Conservation (phyloP, 2,113 vertebrate genomes). For the Sylvilagus bachmani region DNA sequence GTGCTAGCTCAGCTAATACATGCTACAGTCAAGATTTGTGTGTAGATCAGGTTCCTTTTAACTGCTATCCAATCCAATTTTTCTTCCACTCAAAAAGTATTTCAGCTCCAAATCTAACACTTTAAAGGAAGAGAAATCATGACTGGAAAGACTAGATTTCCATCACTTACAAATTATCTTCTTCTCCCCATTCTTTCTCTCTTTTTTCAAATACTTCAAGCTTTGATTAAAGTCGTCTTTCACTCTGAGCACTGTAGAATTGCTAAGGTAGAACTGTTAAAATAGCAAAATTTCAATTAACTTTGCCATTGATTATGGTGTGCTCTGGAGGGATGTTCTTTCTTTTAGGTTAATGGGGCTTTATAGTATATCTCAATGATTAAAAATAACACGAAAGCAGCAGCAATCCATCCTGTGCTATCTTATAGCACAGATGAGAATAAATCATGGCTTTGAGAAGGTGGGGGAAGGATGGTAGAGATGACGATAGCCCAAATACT, state of each 20-base stretch:
- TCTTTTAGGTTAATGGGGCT: constrained; percentile 16
- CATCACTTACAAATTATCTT: constrained; percentile 41
- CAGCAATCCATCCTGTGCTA: neutral
- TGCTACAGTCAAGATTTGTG: neutral
- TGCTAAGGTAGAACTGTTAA: constrained; percentile 48
- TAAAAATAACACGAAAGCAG: constrained; percentile 52
- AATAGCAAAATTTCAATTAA: constrained; percentile 65
- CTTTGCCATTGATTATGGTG: constrained; percentile 62
- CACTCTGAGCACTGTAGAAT: constrained; percentile 11
- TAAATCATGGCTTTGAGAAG: neutral
- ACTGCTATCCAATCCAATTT: neutral
- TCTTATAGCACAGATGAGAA: constrained; percentile 28
- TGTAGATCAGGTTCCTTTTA: neutral
- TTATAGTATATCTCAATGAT: constrained; percentile 51
- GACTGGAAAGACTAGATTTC: neutral
- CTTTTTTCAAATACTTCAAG: neutral
- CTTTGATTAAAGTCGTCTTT: constrained; percentile 70
- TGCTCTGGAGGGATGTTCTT: neutral
- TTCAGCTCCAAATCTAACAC: neutral
- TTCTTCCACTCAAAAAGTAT: neutral
- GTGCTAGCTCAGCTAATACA: neutral
- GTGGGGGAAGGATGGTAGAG: neutral
- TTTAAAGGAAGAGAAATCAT: neutral
- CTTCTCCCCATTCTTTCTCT: constrained; percentile 43
- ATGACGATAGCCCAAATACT: neutral